Base-by-base conservation (phyloP, 2,888 invertebrate species). In the Acanthosoma haemorrhoidale region DNA sequence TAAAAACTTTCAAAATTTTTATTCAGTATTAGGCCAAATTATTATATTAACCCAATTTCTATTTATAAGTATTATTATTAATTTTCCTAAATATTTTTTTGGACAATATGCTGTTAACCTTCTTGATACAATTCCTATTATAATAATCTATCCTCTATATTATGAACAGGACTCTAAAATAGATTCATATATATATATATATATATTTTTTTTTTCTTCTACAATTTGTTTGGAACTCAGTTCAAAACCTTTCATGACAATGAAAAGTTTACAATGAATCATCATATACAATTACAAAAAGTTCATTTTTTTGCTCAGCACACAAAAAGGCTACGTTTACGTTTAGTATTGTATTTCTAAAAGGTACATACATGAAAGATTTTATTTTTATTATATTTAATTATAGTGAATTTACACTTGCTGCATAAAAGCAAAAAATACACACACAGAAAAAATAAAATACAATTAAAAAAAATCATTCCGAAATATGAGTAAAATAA, bases 21-120 rank as follows among this genome's bases (percentile, higher is more conserved):
- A 51, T 51, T 51, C 51, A 51, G 25, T 36, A 61, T 61, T 61
- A 61, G 61, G 61, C 61, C 61, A 61, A 61, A 61, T 61, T 36
- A 36, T 38, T 34, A 36, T n/a, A n/a, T 61, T 61, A 61, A 61
- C 61, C 61, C 61, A 61, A 61, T 61, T 59, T 59, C 31, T 34
- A 61, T 36, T 38, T 25, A 25, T 51, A 43, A 34, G 34, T 60
- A 61, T 25, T 36, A n/a, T n/a, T n/a, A n/a, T 61, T n/a, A 36
- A 61, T 59, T 61, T 8, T 15, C 34, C 36, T 36, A 61, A 61
- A 34, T 61, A 61, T 32, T n/a, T n/a, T n/a, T n/a, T 38, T 61
- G 61, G 61, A 61, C 61, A 61, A 61, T 61, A 51, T 25, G n/a
- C n/a, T n/a, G 36, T 61, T 61, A 36, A 61, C 34, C 21, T 61